Percentiles rank a stretch among this genome's conserved stretches.
phyloP scores from a whole-genome alignment of 2,888 invertebrate species.

The Dicroscelio sp. region DNA sequence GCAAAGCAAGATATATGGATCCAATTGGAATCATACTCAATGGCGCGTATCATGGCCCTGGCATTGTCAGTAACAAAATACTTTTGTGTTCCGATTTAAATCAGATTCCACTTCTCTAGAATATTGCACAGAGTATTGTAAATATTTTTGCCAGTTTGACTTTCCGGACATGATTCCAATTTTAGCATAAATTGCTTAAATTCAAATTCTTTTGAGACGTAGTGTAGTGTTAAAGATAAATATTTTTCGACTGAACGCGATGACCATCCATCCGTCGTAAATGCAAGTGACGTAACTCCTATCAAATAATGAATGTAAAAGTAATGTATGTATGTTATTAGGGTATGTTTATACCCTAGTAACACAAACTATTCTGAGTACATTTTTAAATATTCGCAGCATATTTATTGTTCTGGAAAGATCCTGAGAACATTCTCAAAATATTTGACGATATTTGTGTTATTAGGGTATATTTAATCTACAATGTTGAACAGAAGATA shows the following conservation, averaged over 20 bases:
- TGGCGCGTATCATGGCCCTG: background rate
- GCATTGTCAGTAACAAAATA: constrained; percentile 1
- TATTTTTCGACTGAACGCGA: constrained; percentile 12
- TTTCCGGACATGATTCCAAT: background rate
- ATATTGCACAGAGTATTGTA: background rate
- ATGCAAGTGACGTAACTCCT: background rate
- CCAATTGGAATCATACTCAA: background rate
- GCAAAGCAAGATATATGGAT: constrained; percentile 5
- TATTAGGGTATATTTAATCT: too few relatives aligned
- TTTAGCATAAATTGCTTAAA: constrained; percentile 12
- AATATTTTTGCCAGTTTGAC: constrained; percentile 1
- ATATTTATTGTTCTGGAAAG: too few relatives aligned
- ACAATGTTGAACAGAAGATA: too few relatives aligned
- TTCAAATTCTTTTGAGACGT: background rate
- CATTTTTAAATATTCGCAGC: too few relatives aligned
- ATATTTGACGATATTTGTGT: too few relatives aligned
- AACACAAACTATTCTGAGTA: too few relatives aligned
- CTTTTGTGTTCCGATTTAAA: background rate
- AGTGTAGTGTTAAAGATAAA: constrained; percentile 32
- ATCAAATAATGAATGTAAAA: background rate
- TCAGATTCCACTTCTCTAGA: background rate
- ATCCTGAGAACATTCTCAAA: too few relatives aligned
- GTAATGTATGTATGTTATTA: too few relatives aligned
- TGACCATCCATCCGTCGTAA: constrained; percentile 39
- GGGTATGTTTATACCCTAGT: too few relatives aligned